These are phyloP conservation scores for Volucella zonaria DNA, from an alignment of 2,888 invertebrate genomes.

Conservation along the genomic window DNA sequence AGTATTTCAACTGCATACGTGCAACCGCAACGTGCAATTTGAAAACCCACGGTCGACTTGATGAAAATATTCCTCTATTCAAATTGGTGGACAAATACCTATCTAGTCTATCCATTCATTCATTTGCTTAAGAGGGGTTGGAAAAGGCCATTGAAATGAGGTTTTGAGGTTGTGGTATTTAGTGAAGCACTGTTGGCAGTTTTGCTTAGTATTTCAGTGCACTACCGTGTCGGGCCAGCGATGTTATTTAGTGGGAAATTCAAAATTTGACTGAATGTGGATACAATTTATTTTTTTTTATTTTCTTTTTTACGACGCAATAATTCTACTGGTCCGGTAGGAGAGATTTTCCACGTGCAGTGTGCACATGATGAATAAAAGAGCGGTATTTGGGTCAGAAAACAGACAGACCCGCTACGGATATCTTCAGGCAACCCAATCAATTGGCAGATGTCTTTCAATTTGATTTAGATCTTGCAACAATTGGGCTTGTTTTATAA, in stretches of 20 bases:
- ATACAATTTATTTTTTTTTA: no score
- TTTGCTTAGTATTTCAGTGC: conserved; percentile 9
- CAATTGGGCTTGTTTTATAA: no score
- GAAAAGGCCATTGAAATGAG: conserved; percentile 52
- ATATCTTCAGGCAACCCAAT: no score
- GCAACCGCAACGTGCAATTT: conserved; percentile 44
- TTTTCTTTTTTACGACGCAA: no score
- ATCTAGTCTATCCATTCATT: no score
- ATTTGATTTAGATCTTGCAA: no score
- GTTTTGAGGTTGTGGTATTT: conserved; percentile 66
- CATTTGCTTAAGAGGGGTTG: not conserved
- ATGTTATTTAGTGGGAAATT: not conserved
- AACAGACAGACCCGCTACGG: no score
- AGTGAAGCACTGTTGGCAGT: conserved; percentile 11
- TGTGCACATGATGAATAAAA: no score
- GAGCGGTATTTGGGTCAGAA: no score
- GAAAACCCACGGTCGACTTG: conserved; percentile 3
- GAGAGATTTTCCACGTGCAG: no score
- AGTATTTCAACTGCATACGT: conserved; percentile 53
- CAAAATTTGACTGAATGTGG: conserved; percentile 1
- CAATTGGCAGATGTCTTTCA: no score
- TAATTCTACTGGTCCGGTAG: no score
- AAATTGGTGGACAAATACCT: conserved; percentile 33
- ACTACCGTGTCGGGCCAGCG: not conserved
- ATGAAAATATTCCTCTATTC: conserved; percentile 29